Evolutionary conservation across 2,113 vertebrate genomes (phyloP).

Genomic region (Trematocara stigmaticum): DNA sequence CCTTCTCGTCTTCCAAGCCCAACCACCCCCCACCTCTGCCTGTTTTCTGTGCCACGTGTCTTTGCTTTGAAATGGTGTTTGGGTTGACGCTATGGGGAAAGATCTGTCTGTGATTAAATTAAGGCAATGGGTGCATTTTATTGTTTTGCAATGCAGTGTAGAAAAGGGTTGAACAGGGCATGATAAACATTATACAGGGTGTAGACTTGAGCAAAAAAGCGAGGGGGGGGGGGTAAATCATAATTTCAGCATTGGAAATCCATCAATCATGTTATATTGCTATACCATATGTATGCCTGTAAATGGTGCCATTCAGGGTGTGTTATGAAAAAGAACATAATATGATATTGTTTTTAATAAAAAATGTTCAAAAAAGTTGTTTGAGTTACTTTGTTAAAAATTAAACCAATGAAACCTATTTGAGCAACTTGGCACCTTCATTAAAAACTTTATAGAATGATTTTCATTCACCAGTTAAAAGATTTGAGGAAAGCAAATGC

Average conservation of each 20-base stretch:
- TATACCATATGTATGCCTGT: conserved; percentile 18
- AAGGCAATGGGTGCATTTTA: neutral
- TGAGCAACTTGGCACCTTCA: neutral
- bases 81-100: neutral
- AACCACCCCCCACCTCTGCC: neutral
- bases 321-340: conserved; percentile 30
- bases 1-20: neutral
- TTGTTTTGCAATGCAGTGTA: neutral
- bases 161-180: neutral
- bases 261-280: neutral
- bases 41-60: neutral
- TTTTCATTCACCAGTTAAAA: neutral
- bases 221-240: fast-evolving
- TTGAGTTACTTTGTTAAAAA: neutral
- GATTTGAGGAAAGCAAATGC: neutral
- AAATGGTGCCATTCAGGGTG: conserved; percentile 50
- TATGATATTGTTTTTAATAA: conserved; percentile 51
- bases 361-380: neutral
- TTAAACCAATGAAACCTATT: neutral
- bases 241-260: neutral
- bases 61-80: neutral
- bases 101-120: neutral
- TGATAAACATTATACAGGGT: neutral
- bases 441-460: neutral
- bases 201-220: neutral